These are phyloP conservation scores for Semnornis frantzii DNA, from an alignment of 2,113 vertebrate genomes.

Conservation along the genomic window DNA sequence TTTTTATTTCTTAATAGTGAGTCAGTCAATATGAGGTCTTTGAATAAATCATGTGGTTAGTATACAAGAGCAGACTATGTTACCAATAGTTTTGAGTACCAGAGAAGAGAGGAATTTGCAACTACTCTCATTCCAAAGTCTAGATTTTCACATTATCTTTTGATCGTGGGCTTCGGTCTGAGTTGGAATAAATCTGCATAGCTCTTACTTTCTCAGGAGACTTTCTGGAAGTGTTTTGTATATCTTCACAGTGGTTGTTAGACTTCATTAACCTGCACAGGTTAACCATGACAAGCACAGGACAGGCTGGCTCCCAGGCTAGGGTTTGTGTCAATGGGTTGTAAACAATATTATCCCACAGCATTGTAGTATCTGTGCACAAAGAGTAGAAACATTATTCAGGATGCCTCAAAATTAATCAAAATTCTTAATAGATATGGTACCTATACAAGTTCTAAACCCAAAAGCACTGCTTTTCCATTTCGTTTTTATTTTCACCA, in stretches of 20 bases:
- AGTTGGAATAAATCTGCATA: neutral
- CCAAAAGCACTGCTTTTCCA: neutral
- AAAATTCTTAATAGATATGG: neutral
- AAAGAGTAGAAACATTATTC: constrained; percentile 6
- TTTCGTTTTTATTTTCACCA: neutral
- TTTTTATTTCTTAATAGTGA: constrained; percentile 25
- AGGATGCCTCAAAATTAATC: neutral
- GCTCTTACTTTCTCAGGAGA: constrained; percentile 76
- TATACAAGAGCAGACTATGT: neutral
- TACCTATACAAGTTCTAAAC: neutral
- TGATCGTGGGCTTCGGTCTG: neutral
- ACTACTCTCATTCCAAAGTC: neutral
- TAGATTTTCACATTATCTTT: neutral
- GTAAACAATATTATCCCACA: constrained; percentile 84
- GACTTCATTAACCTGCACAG: constrained; percentile 75
- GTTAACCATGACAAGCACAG: constrained; percentile 66
- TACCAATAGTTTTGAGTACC: neutral
- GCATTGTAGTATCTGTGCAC: constrained; percentile 74
- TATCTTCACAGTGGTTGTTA: constrained; percentile 69
- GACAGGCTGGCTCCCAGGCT: constrained; percentile 82
- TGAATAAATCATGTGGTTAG: neutral
- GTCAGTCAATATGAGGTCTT: neutral
- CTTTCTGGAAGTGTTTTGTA: constrained; percentile 71
- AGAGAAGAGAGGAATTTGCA: neutral
- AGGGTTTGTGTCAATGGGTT: constrained; percentile 75